Base-by-base conservation (phyloP, 1,140 invertebrate species). In the Drosophila repletoides region DNA sequence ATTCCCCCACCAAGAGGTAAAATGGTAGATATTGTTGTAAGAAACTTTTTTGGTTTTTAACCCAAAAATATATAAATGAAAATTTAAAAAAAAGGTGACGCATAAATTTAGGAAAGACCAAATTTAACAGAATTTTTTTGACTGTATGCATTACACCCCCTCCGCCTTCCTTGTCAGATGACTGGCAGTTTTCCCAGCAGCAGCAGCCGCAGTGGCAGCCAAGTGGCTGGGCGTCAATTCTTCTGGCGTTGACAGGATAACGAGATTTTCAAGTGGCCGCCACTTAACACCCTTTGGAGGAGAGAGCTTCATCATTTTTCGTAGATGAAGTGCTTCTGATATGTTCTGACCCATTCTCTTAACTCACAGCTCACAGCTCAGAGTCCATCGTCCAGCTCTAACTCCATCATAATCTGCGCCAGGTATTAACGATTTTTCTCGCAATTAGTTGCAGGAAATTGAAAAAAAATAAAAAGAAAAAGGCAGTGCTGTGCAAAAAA, bases 211-310 rank as follows among this genome's bases (percentile, higher is more conserved):
- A 31, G 28, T 24, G 67, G 29, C 55, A 59, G 69, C 51, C 58
- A 56, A 58, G 34, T 64, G 45, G n/a, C n/a, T n/a, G n/a, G n/a
- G 31, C 52, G 40, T 53, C n/a, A 45, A 21, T 28, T 29, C 58
- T 29, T n/a, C 79, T 88, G 86, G 55, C 60, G 61, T 68, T 88
- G 86, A 88, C 86, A 88, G 86, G 64, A 88, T 88, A 88, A 88
- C 86, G 86, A 88, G 86, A 88, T 88, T 88, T 74, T 88, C 75
- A 87, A 88, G 86, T 88, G 84, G 68, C 14, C 61, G 67, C 59
- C 46, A 63, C 53, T 88, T 88, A 67, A 81, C 86, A 88, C 72
- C 70, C 79, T 28, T 45, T 28, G 36, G 15, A 7, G 17, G 9
- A 21, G 2, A 21, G 17, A 48, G 28, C 53, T 45, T 24, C 12